These are phyloP conservation scores for Austrolebias charrua DNA, from an alignment of 2,797 vertebrate genomes.

Conservation along the genomic window DNA sequence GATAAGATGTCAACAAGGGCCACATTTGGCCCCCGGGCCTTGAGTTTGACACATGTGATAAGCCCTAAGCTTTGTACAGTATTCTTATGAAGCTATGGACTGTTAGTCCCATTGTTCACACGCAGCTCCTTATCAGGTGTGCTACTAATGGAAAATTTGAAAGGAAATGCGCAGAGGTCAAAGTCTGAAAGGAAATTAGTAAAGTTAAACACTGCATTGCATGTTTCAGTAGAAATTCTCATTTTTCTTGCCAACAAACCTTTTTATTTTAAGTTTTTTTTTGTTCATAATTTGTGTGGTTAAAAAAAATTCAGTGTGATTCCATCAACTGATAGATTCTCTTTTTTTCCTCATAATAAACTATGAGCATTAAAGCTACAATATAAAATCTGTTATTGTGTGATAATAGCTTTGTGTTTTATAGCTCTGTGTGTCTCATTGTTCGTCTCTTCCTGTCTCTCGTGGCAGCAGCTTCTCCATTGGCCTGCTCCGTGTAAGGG, in stretches of 20 bases:
- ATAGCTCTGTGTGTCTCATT: slow-evolving; percentile 17
- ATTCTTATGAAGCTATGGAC: slow-evolving; percentile 31
- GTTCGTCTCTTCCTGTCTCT: slow-evolving; percentile 39
- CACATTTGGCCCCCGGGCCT: too few relatives aligned
- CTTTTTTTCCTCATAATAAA: not conserved
- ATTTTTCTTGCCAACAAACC: rapidly evolving
- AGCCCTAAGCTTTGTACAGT: slow-evolving; percentile 26
- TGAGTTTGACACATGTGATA: too few relatives aligned
- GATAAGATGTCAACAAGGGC: too few relatives aligned
- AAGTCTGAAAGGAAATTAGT: slow-evolving; percentile 63
- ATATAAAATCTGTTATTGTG: slow-evolving; percentile 12
- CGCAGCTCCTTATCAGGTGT: slow-evolving; percentile 60
- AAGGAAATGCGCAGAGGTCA: slow-evolving; percentile 65
- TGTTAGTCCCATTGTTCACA: slow-evolving; percentile 39
- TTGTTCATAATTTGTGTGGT: not conserved
- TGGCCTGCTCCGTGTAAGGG: slow-evolving; percentile 51
- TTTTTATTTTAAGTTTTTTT: not conserved
- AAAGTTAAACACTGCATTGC: slow-evolving; percentile 18
- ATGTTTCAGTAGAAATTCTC: not conserved
- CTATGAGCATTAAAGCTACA: not conserved
- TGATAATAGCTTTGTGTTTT: slow-evolving; percentile 16
- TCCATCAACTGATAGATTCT: not conserved
- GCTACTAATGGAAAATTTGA: slow-evolving; percentile 58
- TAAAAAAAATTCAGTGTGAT: not conserved
- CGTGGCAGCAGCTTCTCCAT: slow-evolving; percentile 43